These are phyloP conservation scores for Ara ararauna DNA, from an alignment of 2,797 vertebrate species.

Conservation along the genomic window DNA sequence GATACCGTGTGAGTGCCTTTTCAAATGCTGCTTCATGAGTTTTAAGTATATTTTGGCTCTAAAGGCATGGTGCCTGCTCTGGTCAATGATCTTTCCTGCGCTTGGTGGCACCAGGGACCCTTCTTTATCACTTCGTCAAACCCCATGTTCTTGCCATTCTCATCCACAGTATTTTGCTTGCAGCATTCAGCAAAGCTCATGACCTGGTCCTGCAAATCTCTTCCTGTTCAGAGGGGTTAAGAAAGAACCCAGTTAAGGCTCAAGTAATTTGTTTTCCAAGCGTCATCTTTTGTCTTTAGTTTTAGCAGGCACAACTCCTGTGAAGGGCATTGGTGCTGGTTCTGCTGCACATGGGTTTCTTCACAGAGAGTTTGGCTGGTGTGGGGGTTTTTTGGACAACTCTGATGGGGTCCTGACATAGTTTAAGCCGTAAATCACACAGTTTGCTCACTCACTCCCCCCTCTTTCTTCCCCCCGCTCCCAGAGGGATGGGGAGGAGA, in stretches of 20 bases:
- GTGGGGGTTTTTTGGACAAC: rapidly evolving
- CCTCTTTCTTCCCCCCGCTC: too few species aligned
- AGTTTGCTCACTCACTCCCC: too few species aligned
- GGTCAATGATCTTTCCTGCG: background rate
- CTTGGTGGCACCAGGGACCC: background rate
- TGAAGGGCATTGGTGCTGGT: background rate
- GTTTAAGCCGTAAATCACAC: too few species aligned
- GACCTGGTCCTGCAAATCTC: background rate
- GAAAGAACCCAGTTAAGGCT: background rate
- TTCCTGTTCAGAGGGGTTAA: background rate
- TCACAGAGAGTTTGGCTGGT: background rate
- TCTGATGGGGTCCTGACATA: background rate
- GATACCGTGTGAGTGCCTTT: background rate
- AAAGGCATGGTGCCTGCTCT: background rate
- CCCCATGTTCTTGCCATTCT: background rate
- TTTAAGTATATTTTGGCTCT: background rate
- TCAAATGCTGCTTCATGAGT: rapidly evolving
- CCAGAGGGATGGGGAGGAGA: too few species aligned
- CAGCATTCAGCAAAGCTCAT: background rate
- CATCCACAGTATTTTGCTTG: background rate
- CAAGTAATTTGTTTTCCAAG: background rate
- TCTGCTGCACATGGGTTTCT: background rate
- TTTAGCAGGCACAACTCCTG: background rate
- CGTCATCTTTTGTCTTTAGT: background rate
- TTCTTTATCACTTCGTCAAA: background rate